Evolutionary conservation across 2,797 vertebrate species (phyloP), one percentile per base, ranked within the genome.

Genomic region (Bradypodion pumilum): DNA sequence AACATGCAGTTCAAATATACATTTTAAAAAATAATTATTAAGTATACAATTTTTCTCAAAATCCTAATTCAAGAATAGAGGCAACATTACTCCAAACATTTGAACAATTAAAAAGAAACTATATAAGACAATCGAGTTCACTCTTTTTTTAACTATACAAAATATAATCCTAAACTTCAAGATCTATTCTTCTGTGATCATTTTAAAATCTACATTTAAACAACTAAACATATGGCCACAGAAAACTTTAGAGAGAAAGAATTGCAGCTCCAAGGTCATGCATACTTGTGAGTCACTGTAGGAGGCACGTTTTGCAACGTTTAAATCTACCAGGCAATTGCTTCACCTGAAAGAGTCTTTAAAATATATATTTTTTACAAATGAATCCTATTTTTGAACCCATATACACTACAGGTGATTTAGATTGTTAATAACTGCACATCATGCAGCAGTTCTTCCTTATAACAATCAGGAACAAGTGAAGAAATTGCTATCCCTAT

Each of bases 1-100:
- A 27, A 12, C 70, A 81, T 75, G 73, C 49, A 29, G 19, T n/a
- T 86, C 42, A 80, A 85, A 76, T 52, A 6, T 19, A 74, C 49
- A 77, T 80, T 56, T 56, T 80, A 35, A 37, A n/a, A 85, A 44
- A 1, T 5, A 6, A 40, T 75, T 66, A 74, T 35, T 78, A 75
- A 10, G 37, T 15, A n/a, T 74, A 46, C 29, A 56, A 21, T 44
- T 52, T 65, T 65, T 10, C 35, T 78, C 70, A 42, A 65, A 79
- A 63, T 62, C 21, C 21, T 62, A 62, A 62, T 72, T n/a, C n/a
- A n/a, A n/a, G n/a, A 84, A 63, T 29, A 40, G 52, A 72, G 23
- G 7, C 52, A 25, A 5, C 12, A 5, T 13, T 8, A 63, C 32
- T 56, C 21, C 23, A 49, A 19, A 65, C 21, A 49, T 56, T n/a